Percentiles rank a stretch among this genome's conserved stretches.
phyloP scores from a whole-genome alignment of 1,140 invertebrate species.

The Tetramorium alpestre region DNA sequence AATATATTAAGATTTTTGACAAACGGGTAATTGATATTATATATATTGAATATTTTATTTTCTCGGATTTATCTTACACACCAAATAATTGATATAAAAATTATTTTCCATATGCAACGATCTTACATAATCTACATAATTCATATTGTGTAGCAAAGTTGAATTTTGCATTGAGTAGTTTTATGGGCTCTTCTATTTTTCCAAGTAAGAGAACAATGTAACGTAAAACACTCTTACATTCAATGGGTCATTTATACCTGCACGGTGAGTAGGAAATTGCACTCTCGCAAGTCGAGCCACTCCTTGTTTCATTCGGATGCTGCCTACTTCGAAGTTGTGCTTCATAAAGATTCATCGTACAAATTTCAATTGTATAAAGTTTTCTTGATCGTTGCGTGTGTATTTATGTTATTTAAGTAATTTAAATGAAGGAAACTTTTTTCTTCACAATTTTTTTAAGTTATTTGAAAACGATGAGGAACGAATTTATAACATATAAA shows the following conservation, averaged over 20 bases:
- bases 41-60: too few species aligned
- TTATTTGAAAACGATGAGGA: not conserved
- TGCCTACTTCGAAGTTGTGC: not conserved
- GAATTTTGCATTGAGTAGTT: not conserved
- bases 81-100: not conserved
- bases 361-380: not conserved
- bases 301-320: constrained; percentile 49
- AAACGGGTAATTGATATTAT: not conserved
- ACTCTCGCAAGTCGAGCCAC: constrained; percentile 25
- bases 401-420: not conserved
- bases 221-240: constrained; percentile 27
- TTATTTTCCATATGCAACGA: not conserved
- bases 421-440: not conserved
- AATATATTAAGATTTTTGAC: not conserved
- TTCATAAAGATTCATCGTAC: not conserved
- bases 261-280: constrained; percentile 45
- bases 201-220: constrained; percentile 30
- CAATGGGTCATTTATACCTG: constrained; percentile 45
- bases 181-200: not conserved
- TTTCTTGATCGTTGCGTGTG: not conserved
- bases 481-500: not conserved
- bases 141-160: not conserved
- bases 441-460: not conserved
- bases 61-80: not conserved
- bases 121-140: not conserved